A percentile compares a stretch with the other conserved stretches of the same genome.
Conservation (phyloP, 92 coral and sea anemone species). For the Epizoanthus ramosus region DNA sequence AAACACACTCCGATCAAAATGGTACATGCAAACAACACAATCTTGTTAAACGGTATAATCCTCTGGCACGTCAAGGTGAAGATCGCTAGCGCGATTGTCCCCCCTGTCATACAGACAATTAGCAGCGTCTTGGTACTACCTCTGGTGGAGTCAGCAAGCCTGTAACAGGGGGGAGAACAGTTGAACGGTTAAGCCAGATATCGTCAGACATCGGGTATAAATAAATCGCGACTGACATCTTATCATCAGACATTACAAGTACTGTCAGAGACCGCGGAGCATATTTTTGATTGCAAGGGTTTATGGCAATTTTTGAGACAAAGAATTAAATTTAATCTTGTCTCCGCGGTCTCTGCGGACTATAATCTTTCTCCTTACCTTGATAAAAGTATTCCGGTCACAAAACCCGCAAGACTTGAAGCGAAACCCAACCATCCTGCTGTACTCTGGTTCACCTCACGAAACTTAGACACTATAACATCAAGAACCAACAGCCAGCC, state of each 20-base stretch:
- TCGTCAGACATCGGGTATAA: no score
- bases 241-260: no score
- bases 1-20: conserved; percentile 47
- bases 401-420: conserved; percentile 57
- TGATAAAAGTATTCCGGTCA: conserved; percentile 58
- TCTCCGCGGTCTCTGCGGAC: no score
- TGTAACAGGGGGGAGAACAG: not conserved
- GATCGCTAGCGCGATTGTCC: conserved; percentile 44
- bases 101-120: conserved; percentile 12
- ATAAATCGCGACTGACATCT: no score
- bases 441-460: conserved; percentile 51
- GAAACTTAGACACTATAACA: conserved; percentile 64
- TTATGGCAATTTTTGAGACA: no score
- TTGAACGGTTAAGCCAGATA: not conserved
- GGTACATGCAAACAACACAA: conserved; percentile 47
- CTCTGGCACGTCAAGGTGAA: conserved; percentile 59
- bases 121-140: not conserved
- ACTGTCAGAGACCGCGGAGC: no score
- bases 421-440: conserved; percentile 87
- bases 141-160: conserved; percentile 53
- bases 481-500: conserved; percentile 79
- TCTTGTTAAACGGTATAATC: conserved; percentile 52
- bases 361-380: conserved; percentile 26
- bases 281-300: no score
- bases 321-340: no score